Evolutionary conservation across 2,797 vertebrate species (phyloP).

Genomic region (Propithecus deckenii): DNA sequence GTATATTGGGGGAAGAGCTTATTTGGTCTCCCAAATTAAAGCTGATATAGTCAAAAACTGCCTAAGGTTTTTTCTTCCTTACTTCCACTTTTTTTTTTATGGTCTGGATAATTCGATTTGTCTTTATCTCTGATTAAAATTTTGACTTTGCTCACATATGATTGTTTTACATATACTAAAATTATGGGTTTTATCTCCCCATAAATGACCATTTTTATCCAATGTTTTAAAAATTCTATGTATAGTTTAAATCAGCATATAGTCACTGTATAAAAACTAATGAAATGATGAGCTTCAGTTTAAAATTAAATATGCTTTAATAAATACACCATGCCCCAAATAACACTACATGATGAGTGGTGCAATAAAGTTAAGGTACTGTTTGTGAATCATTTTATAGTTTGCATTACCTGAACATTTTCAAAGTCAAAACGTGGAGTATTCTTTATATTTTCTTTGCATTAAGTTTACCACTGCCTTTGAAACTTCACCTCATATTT

Average conservation of each 20-base stretch:
- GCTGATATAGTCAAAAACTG: background rate
- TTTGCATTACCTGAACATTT: background rate
- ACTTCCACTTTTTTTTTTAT: background rate
- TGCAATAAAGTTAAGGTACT: background rate
- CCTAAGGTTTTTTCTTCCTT: background rate
- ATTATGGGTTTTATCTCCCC: background rate
- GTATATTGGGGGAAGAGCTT: background rate
- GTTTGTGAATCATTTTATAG: background rate
- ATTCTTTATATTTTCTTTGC: background rate
- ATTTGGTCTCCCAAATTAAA: background rate
- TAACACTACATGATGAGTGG: background rate
- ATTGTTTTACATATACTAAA: background rate
- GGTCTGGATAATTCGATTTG: background rate
- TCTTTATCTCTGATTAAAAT: background rate
- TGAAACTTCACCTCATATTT: constrained; percentile 54
- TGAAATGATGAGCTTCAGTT: background rate
- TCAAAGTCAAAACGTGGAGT: constrained; percentile 32
- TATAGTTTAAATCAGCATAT: background rate
- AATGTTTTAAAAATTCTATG: background rate
- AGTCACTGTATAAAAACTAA: background rate
- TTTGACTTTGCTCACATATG: background rate
- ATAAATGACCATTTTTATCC: background rate
- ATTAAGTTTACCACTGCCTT: constrained; percentile 2
- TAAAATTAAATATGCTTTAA: background rate
- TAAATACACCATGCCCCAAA: background rate